These are phyloP conservation scores for Polyodon spathula DNA, from an alignment of 2,113 vertebrate species.

Conservation along the genomic window DNA sequence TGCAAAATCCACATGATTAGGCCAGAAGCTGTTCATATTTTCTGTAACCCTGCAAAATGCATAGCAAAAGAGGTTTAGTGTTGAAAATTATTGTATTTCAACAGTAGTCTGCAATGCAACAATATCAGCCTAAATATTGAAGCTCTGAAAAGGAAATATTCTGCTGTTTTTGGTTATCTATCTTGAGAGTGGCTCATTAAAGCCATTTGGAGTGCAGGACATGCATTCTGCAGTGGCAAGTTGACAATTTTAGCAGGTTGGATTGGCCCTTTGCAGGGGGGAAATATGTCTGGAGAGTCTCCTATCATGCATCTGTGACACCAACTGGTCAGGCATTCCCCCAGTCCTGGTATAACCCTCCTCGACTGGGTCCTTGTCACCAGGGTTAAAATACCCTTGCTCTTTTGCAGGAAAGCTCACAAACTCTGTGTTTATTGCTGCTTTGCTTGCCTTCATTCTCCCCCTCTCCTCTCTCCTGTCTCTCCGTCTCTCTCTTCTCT, in stretches of 20 bases:
- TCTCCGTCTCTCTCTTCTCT: constrained; percentile 30
- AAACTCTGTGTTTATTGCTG: constrained; percentile 16
- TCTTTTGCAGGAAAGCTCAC: constrained; percentile 12
- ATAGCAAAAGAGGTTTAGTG: no score
- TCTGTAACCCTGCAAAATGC: no score
- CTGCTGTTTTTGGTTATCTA: background rate
- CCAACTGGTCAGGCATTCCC: no score
- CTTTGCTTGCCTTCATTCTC: constrained; percentile 27
- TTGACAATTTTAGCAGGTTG: background rate
- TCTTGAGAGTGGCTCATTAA: background rate
- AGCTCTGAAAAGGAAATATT: background rate
- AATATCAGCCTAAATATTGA: constrained; percentile 8
- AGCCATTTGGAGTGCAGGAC: background rate
- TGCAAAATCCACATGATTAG: no score
- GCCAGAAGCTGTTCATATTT: no score
- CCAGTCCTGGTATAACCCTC: background rate
- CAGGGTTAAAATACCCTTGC: background rate
- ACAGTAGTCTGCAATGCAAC: no score
- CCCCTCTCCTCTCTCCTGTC: constrained; percentile 35
- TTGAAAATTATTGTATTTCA: no score
- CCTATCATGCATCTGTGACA: background rate
- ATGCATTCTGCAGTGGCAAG: background rate
- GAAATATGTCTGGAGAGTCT: background rate
- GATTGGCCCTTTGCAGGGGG: no score
- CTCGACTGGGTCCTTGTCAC: background rate